Conservation (phyloP, 1,140 invertebrate species). For the Drosophila simulans region DNA sequence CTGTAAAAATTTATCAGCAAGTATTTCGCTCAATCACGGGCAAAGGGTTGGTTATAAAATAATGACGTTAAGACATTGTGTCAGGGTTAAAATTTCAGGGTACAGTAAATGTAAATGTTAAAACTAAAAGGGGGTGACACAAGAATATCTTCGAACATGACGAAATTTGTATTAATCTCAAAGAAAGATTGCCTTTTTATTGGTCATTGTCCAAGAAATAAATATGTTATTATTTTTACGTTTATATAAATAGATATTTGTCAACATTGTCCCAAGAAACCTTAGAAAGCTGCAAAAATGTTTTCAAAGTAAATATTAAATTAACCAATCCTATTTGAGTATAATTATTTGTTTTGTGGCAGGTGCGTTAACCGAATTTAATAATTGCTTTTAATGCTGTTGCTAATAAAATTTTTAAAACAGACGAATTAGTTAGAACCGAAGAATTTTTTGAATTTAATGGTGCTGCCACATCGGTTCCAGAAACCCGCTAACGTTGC, state of each 20-base stretch:
- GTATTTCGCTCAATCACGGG: conserved; percentile 16
- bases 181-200: too few relatives aligned
- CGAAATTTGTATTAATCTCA: too few relatives aligned
- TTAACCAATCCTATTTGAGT: too few relatives aligned
- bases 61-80: conserved; percentile 32
- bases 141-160: too few relatives aligned
- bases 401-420: background rate
- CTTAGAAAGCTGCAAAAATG: too few relatives aligned
- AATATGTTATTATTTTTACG: too few relatives aligned
- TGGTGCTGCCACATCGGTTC: background rate
- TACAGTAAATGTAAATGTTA: background rate
- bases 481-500: background rate
- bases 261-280: too few relatives aligned
- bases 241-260: too few relatives aligned
- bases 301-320: too few relatives aligned
- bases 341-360: too few relatives aligned
- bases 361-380: too few relatives aligned
- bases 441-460: background rate
- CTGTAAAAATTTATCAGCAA: conserved; percentile 41
- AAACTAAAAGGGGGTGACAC: background rate
- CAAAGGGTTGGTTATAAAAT: conserved; percentile 11
- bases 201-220: too few relatives aligned
- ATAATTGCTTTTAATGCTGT: background rate
- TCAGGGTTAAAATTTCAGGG: conserved; percentile 7
- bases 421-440: background rate